Conservation (phyloP, 2,797 vertebrate genomes). For the Salmo trutta region DNA sequence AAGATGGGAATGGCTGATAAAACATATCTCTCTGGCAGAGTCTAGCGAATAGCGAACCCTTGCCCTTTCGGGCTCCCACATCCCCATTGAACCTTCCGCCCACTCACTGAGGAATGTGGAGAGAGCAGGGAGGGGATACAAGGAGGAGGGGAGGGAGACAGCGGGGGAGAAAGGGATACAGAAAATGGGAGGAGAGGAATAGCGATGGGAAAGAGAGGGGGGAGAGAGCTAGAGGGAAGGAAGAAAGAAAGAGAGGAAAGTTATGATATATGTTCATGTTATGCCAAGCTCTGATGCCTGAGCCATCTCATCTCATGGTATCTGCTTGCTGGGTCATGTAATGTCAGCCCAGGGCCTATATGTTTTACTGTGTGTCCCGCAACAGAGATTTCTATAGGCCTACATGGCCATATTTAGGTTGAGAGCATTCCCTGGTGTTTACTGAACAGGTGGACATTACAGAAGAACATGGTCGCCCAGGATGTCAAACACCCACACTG, state of each 20-base stretch:
- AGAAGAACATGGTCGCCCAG: conserved; percentile 33
- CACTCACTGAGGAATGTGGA: conserved; percentile 79
- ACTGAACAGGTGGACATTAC: conserved; percentile 43
- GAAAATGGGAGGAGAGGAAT: conserved; percentile 4
- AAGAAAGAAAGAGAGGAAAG: conserved; percentile 47
- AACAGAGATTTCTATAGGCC: conserved; percentile 9
- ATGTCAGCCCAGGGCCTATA: conserved; percentile 11
- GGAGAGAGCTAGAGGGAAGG: neutral
- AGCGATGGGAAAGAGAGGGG: neutral
- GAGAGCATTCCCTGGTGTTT: conserved; percentile 22
- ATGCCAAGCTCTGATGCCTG: neutral
- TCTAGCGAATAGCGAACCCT: conserved; percentile 6
- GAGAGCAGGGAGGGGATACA: conserved; percentile 48
- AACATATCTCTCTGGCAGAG: conserved; percentile 40
- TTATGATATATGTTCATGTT: conserved; percentile 30
- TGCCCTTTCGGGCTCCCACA: conserved; percentile 74
- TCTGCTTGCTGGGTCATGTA: neutral
- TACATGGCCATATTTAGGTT: neutral
- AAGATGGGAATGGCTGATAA: conserved; percentile 36
- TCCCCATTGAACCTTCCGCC: conserved; percentile 80
- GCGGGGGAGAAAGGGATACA: conserved; percentile 3
- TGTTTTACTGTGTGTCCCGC: conserved; percentile 8
- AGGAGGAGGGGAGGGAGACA: neutral
- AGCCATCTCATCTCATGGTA: neutral
- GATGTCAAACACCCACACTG: conserved; percentile 3